phyloP scores from a whole-genome alignment of 1,140 invertebrate species.

The Venturia canescens region DNA sequence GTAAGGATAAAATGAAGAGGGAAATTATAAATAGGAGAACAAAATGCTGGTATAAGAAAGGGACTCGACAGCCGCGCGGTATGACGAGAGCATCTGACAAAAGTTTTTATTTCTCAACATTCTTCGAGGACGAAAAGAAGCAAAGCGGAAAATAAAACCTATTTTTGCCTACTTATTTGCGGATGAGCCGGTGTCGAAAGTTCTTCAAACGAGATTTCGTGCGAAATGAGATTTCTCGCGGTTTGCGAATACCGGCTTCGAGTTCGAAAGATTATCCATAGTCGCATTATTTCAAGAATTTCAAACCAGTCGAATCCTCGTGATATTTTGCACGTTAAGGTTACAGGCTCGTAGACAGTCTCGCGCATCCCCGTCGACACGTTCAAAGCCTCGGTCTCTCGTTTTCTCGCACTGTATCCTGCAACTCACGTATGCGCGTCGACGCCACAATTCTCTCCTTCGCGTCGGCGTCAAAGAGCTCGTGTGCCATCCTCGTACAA shows the following conservation, averaged over 20 bases:
- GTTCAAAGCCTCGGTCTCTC: neutral
- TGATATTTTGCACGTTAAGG: too few species aligned
- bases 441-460: neutral
- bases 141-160: too few species aligned
- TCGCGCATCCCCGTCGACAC: neutral
- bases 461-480: constrained; percentile 1
- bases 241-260: too few species aligned
- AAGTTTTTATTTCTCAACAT: constrained; percentile 2
- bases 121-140: neutral
- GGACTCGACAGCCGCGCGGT: neutral
- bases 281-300: too few species aligned
- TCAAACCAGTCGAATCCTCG: too few species aligned
- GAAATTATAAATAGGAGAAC: too few species aligned
- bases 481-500: neutral
- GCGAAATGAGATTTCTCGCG: too few species aligned
- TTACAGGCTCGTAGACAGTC: neutral
- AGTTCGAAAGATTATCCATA: too few species aligned
- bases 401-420: neutral
- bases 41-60: neutral
- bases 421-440: neutral
- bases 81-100: neutral
- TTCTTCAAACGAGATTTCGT: too few species aligned
- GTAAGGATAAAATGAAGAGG: neutral
- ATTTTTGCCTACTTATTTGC: too few species aligned
- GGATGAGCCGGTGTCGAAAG: too few species aligned